Conservation (phyloP, 2,113 vertebrate genomes). For the Pelecanus crispus region DNA sequence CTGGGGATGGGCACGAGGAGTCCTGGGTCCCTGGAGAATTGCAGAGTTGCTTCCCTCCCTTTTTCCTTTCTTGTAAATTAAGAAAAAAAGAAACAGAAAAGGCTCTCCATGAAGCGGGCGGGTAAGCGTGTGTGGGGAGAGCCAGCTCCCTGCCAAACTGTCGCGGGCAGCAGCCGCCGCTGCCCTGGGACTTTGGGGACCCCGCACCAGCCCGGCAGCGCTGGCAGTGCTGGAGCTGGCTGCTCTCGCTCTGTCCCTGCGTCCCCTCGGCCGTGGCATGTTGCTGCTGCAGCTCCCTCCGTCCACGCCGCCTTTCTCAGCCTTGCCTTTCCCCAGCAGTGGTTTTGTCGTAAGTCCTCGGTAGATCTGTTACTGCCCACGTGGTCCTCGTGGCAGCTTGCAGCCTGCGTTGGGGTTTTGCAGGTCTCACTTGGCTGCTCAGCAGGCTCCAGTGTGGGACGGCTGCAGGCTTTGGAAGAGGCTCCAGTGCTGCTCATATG, state of each 20-base stretch:
- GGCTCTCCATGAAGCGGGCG: fast-evolving
- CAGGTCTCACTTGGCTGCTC: not conserved
- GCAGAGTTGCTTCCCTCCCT: not conserved
- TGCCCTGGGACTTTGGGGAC: not conserved
- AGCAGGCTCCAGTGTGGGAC: not conserved
- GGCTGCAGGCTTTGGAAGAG: slow-evolving; percentile 5
- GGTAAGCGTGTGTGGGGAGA: fast-evolving
- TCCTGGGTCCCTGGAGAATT: not conserved
- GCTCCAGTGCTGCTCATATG: not conserved
- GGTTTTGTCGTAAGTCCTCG: fast-evolving
- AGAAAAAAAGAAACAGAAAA: not conserved
- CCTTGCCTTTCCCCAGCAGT: fast-evolving
- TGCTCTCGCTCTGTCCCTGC: fast-evolving
- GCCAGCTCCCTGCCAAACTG: not conserved
- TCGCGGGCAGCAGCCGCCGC: not conserved
- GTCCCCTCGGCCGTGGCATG: fast-evolving
- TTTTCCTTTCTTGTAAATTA: not conserved
- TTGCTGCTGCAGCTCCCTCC: not conserved
- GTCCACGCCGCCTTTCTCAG: fast-evolving
- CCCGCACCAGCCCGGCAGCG: fast-evolving
- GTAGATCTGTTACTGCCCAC: not conserved
- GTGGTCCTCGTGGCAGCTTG: not conserved
- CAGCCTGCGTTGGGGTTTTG: not conserved
- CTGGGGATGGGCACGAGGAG: not conserved
- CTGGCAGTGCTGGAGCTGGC: not conserved